Evolutionary conservation across 2,888 invertebrate species (phyloP), one percentile per base, ranked within the genome.

Genomic region (Melipona beecheii): DNA sequence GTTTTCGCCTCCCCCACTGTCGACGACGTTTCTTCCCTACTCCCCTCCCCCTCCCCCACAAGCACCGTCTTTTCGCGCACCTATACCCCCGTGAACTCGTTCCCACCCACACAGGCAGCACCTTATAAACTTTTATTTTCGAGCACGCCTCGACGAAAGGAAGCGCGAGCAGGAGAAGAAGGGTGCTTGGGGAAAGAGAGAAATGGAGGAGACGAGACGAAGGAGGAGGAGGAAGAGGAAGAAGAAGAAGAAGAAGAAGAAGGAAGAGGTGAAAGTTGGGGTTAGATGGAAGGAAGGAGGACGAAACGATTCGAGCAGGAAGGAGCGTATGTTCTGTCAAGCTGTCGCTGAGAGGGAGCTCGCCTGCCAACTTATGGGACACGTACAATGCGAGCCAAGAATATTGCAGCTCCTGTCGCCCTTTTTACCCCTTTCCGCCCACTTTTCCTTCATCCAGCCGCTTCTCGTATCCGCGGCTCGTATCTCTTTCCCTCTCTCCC

Each of bases 351-450:
- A 92, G 92, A 91, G 91, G 90, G 89, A 93, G 90, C 91, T 90
- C 89, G 91, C 87, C 93, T 93, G 93, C 93, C 93, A 93, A 93
- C 93, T 93, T 92, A 93, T 93, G 92, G 92, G 93, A 93, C 93
- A 93, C 92, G 92, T 93, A 92, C 92, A 93, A 93, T 93, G 91
- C 91, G 90, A 93, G 91, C 92, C 91, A 90, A 90, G 93, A 92
- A 93, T 93, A 93, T 93, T 93, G 93, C 93, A 89, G 83, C 87
- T 84, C 83, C 90, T 86, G 86, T 86, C 90, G 84, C 84, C 87
- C 87, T 90, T 87, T 75, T 82, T 84, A 82, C 85, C 86, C 83
- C 86, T 83, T 86, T 80, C 80, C 78, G 56, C 75, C 58, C 60
- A 60, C 83, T 65, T 74, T 74, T 72, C 82, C 81, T 56, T 79